Evolutionary conservation across 2,888 invertebrate genomes (phyloP), one percentile per base, ranked within the genome.

Genomic region (Habrosyne pyritoides): DNA sequence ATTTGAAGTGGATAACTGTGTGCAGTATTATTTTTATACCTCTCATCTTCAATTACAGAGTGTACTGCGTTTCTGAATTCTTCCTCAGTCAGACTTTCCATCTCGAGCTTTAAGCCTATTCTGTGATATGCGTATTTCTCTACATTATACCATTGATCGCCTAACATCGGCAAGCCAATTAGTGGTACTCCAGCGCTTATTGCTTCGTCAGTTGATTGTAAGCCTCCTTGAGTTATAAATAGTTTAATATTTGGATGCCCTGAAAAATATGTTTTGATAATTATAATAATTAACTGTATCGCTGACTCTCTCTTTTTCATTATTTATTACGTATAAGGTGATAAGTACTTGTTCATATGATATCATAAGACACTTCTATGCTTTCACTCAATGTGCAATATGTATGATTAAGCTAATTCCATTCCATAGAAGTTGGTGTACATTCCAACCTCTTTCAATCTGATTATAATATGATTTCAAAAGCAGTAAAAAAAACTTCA

Each of bases 211-310:
- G 89, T 82, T 0, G 93, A 93, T 60, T 92, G 92, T 1, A 91
- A 59, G 1, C 93, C 93, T 52, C 86, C 89, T 83, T 93, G 93
- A 0, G 89, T 91, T 47, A 93, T 80, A 47, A 93, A 93, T 0
- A 90, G 57, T 60, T 93, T 93, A 0, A 93, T 59, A 51, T 93
- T 93, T 10, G 86, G 83, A 73, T 93, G 93, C 47, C 65, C 84
- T 85, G 64, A 76, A 71, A 47, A 21, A 54, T 22, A 5, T 26
- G 12, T 18, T 28, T 10, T 18, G n/a, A n/a, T n/a, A 28, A 4
- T 26, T 10, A 12, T 8, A 8, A 10, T 18, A 7, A 10, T 14
- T n/a, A n/a, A n/a, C n/a, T n/a, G n/a, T n/a, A n/a, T n/a, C n/a
- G n/a, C n/a, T n/a, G n/a, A n/a, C n/a, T n/a, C n/a, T n/a, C n/a